phyloP scores from a whole-genome alignment of 2,888 invertebrate genomes.

The Tuta absoluta region DNA sequence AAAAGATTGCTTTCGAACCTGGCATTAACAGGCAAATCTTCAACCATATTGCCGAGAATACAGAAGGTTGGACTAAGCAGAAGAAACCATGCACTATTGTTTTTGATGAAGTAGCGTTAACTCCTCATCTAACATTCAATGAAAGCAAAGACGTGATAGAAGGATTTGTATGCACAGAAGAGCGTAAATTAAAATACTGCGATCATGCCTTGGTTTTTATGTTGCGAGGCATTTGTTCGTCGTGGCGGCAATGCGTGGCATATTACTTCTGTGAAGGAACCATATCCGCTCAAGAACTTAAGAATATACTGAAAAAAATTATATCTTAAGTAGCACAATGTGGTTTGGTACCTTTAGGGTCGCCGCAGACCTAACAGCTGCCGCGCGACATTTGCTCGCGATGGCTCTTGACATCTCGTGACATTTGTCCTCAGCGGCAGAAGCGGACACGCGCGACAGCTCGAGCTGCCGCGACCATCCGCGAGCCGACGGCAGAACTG shows the following conservation, averaged over 20 bases:
- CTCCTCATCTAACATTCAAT: slow-evolving; percentile 27
- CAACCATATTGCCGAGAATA: slow-evolving; percentile 20
- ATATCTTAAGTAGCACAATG: slow-evolving; percentile 31
- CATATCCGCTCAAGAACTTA: slow-evolving; percentile 31
- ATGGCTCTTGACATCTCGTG: no score
- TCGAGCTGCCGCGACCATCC: no score
- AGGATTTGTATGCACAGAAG: slow-evolving; percentile 26
- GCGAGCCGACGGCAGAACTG: no score
- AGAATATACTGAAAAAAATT: slow-evolving; percentile 36
- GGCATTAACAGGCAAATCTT: background rate
- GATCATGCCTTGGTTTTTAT: slow-evolving; percentile 32
- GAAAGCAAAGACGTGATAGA: slow-evolving; percentile 22
- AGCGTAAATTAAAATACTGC: slow-evolving; percentile 24
- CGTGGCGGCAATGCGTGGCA: slow-evolving; percentile 28
- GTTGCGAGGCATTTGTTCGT: slow-evolving; percentile 27
- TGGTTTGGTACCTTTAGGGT: slow-evolving; percentile 32
- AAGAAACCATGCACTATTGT: slow-evolving; percentile 31
- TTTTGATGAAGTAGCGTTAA: slow-evolving; percentile 32
- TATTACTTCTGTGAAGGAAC: slow-evolving; percentile 41
- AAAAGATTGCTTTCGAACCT: slow-evolving; percentile 23
- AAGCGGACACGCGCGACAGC: no score
- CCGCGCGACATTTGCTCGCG: no score
- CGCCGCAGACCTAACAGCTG: no score
- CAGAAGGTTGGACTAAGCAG: slow-evolving; percentile 24
- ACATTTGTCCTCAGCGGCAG: no score